Evolutionary conservation across 2,888 invertebrate genomes (phyloP).

Genomic region (Augiades crinisus): DNA sequence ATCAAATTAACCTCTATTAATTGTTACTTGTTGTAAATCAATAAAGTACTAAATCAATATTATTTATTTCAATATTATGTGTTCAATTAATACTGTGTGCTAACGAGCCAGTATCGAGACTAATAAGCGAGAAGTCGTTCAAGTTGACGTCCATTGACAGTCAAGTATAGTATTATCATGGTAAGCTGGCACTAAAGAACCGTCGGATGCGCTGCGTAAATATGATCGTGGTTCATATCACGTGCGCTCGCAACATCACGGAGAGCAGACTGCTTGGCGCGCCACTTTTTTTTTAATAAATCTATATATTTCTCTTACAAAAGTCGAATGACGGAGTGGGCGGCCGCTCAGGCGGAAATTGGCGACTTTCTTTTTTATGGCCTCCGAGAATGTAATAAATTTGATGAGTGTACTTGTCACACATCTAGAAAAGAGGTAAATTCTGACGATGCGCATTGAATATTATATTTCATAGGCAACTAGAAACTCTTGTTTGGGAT

Average conservation of each 20-base stretch:
- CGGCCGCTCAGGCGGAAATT: conserved; percentile 55
- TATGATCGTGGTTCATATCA: conserved; percentile 42
- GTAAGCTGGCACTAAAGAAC: conserved; percentile 1
- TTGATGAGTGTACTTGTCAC: conserved; percentile 45
- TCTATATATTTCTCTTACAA: conserved; percentile 54
- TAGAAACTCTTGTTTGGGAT: neutral
- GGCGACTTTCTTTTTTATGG: conserved; percentile 74
- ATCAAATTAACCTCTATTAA: neutral
- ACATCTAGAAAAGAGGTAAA: conserved; percentile 37
- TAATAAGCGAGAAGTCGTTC: neutral
- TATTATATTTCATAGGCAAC: conserved; percentile 5
- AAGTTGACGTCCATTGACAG: conserved; percentile 26
- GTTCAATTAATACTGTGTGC: neutral
- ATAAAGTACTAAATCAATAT: neutral
- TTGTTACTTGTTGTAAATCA: neutral
- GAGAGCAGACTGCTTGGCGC: conserved; percentile 77
- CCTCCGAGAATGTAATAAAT: conserved; percentile 58
- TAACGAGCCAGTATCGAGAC: neutral
- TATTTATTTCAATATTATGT: neutral
- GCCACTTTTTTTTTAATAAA: conserved; percentile 60
- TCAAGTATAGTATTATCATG: neutral
- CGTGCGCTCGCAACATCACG: conserved; percentile 49
- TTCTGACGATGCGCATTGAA: conserved; percentile 13
- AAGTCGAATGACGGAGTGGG: conserved; percentile 59
- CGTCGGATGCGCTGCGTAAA: conserved; percentile 43